phyloP scores from a whole-genome alignment of 1,140 invertebrate species.

The Caenorhabditis briggsae region DNA sequence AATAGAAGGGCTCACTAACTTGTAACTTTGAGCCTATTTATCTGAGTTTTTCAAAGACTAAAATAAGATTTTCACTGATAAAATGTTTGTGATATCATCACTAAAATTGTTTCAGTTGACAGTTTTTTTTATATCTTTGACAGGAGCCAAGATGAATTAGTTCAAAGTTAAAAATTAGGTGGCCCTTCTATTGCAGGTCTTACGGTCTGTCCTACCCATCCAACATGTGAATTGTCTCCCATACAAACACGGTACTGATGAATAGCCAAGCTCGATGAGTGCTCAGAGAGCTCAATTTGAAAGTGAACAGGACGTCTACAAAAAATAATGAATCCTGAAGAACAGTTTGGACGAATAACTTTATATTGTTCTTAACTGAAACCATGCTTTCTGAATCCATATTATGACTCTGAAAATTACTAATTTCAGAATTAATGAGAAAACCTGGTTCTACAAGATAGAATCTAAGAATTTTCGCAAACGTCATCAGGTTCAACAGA shows the following conservation, averaged over 20 bases:
- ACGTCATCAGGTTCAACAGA: not conserved
- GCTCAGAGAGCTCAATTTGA: not conserved
- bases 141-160: too few species aligned
- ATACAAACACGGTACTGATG: not conserved
- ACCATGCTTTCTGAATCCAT: not conserved
- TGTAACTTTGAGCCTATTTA: too few species aligned
- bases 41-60: too few species aligned
- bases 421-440: not conserved
- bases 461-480: not conserved
- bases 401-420: not conserved
- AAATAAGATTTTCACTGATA: too few species aligned
- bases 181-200: not conserved
- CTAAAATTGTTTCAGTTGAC: too few species aligned
- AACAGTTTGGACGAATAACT: not conserved
- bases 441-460: not conserved
- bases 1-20: too few species aligned
- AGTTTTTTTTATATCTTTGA: too few species aligned
- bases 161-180: not conserved
- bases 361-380: not conserved
- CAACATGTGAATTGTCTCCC: slow-evolving; percentile 6
- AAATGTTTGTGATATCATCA: too few species aligned
- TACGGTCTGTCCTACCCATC: not conserved
- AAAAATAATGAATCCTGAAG: not conserved
- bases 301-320: not conserved
- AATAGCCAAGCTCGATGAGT: not conserved